These are phyloP conservation scores for Callorhinus ursinus DNA, from an alignment of 2,113 vertebrate species.

Conservation along the genomic window DNA sequence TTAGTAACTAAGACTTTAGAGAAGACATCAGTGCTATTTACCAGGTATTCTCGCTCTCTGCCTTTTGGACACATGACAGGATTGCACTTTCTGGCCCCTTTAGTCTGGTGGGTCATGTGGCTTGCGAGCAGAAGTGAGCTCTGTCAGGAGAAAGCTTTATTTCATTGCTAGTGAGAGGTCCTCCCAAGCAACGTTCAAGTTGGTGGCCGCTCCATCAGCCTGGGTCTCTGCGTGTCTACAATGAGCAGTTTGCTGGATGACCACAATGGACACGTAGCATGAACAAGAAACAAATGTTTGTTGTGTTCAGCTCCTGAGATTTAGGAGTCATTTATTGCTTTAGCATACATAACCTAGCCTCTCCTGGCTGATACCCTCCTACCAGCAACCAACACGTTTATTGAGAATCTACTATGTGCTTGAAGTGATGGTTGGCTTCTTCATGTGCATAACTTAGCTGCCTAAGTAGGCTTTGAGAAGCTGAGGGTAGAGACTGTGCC, in stretches of 20 bases:
- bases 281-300: not conserved
- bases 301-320: not conserved
- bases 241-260: not conserved
- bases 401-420: not conserved
- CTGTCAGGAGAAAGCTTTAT: not conserved
- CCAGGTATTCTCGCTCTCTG: not conserved
- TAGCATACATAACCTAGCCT: not conserved
- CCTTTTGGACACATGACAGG: not conserved
- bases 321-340: not conserved
- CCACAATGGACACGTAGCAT: too few relatives aligned
- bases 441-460: not conserved
- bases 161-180: not conserved
- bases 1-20: not conserved
- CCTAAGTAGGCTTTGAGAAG: not conserved
- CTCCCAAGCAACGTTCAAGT: not conserved
- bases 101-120: not conserved
- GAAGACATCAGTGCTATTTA: not conserved
- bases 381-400: not conserved
- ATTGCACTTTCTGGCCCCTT: not conserved
- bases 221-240: not conserved
- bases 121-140: not conserved
- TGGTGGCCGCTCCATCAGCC: not conserved
- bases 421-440: not conserved
- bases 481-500: fast-evolving
- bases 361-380: not conserved